Evolutionary conservation across 2,888 invertebrate genomes (phyloP).

Genomic region (Cephus spinipes): DNA sequence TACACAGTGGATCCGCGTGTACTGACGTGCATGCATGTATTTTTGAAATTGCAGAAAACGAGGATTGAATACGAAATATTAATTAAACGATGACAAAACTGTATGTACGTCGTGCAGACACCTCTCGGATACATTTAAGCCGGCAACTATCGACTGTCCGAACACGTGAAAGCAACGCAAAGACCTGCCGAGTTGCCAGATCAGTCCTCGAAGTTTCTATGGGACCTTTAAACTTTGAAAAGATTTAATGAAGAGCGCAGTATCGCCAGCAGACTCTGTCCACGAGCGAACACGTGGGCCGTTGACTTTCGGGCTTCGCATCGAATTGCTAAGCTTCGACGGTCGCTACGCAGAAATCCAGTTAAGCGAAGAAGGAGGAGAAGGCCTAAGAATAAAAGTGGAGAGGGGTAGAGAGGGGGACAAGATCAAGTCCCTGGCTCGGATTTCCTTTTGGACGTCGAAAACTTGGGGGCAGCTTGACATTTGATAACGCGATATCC

Average conservation of each 20-base stretch:
- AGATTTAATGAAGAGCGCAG: neutral
- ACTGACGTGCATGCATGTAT: no score
- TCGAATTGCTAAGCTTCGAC: constrained; percentile 46
- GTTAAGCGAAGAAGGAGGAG: constrained; percentile 44
- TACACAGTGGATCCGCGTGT: neutral
- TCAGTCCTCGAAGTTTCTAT: neutral
- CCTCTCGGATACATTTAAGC: neutral
- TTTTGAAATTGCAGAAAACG: neutral
- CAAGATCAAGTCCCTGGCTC: constrained; percentile 15
- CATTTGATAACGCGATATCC: constrained; percentile 23
- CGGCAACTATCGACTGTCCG: neutral
- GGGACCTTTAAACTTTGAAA: neutral
- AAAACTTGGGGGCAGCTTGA: constrained; percentile 37
- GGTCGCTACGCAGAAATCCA: constrained; percentile 43
- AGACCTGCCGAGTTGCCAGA: neutral
- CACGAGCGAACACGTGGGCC: constrained; percentile 6
- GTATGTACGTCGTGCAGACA: neutral
- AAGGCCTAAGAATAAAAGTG: no score
- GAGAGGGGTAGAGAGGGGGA: neutral
- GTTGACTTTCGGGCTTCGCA: constrained; percentile 28
- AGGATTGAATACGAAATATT: neutral
- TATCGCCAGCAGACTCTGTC: neutral
- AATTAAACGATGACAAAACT: neutral
- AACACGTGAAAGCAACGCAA: neutral
- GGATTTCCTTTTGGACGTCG: constrained; percentile 37